phyloP scores from a whole-genome alignment of 2,888 invertebrate genomes.

The Agrochola litura region DNA sequence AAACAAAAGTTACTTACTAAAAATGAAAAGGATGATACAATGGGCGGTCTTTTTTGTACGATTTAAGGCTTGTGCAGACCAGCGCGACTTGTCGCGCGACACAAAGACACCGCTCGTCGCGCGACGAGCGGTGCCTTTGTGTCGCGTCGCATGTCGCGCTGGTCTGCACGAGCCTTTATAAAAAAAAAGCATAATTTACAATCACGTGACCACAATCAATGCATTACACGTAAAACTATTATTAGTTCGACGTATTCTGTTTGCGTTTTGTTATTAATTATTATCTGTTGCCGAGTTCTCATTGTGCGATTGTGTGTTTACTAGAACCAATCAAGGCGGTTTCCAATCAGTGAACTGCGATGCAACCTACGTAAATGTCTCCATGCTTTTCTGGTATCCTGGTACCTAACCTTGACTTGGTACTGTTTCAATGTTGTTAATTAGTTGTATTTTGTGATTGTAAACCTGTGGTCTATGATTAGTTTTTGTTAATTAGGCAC shows the following conservation, averaged over 20 bases:
- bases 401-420: constrained; percentile 41
- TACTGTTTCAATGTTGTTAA: constrained; percentile 10
- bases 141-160: too few species aligned
- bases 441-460: background rate
- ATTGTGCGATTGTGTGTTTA: constrained; percentile 57
- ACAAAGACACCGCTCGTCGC: too few species aligned
- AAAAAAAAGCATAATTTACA: constrained; percentile 1
- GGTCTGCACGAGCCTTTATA: too few species aligned
- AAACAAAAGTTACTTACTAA: background rate
- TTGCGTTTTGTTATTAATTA: constrained; percentile 62
- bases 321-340: constrained; percentile 66
- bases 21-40: background rate
- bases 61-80: too few species aligned
- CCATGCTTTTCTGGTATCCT: constrained; percentile 47
- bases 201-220: constrained; percentile 28
- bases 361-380: constrained; percentile 51
- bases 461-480: background rate
- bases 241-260: constrained; percentile 56
- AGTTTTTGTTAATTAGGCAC: background rate
- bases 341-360: constrained; percentile 56
- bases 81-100: too few species aligned
- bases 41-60: background rate
- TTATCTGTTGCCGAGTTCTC: constrained; percentile 55
- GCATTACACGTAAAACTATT: constrained; percentile 37
- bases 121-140: too few species aligned